A percentile compares a stretch with the other conserved stretches of the same genome.
Conservation (phyloP, 2,113 vertebrate species). For the pig (Sus scrofa) region DNA sequence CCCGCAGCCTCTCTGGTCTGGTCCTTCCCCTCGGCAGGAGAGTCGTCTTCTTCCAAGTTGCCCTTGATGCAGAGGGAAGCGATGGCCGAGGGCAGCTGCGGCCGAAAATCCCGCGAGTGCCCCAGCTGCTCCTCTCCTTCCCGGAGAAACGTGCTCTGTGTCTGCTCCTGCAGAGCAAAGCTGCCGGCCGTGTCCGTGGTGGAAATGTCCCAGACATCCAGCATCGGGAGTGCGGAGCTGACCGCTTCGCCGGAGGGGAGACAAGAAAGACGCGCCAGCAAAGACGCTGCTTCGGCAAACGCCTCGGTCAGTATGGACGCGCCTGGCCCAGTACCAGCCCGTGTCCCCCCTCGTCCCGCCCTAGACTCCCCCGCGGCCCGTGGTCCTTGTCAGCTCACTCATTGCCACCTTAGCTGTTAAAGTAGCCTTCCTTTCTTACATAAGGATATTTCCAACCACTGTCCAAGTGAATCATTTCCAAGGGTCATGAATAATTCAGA, state of each 20-base stretch:
- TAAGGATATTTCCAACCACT: not conserved
- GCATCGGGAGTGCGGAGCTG: constrained; percentile 15
- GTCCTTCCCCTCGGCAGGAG: constrained; percentile 72
- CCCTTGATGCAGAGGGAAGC: constrained; percentile 63
- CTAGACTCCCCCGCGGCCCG: not conserved
- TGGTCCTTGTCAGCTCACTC: not conserved
- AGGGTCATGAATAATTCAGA: not conserved
- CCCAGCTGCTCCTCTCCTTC: not conserved
- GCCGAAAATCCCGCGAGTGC: constrained; percentile 53
- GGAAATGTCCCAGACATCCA: constrained; percentile 71
- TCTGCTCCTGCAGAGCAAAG: constrained; percentile 47
- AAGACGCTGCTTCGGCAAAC: not conserved
- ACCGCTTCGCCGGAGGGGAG: constrained; percentile 13
- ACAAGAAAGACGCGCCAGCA: constrained; percentile 55
- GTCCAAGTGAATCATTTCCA: constrained; percentile 54
- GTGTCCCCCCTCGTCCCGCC: too few relatives aligned
- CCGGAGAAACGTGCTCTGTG: not conserved
- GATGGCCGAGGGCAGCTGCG: constrained; percentile 73
- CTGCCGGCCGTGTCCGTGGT: constrained; percentile 18
- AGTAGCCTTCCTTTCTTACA: constrained; percentile 14
- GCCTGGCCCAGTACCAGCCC: too few relatives aligned
- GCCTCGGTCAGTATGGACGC: too few relatives aligned
- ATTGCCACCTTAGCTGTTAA: constrained; percentile 33
- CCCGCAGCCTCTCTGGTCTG: too few relatives aligned
- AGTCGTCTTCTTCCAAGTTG: constrained; percentile 55